Evolutionary conservation across 1,140 invertebrate genomes (phyloP), one percentile per base, ranked within the genome.

Genomic region (Nymphalis io): DNA sequence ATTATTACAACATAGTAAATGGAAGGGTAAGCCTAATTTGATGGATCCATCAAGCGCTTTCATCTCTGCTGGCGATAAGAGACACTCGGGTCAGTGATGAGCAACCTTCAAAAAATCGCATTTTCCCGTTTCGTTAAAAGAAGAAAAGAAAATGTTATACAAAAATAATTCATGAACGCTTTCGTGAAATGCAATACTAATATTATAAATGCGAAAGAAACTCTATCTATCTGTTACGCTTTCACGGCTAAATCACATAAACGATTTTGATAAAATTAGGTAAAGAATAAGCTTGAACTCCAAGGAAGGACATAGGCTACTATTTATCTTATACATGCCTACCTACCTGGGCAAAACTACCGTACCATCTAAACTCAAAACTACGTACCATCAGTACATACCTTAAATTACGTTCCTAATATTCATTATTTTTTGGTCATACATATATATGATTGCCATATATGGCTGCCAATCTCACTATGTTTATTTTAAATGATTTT

Each of bases 1-100:
- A 8, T 33, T 33, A 33, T 16, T 46, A n/a, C 16, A 13, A 16
- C 6, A n/a, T n/a, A n/a, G 6, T 46, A n/a, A 46, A 46, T 46
- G 15, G n/a, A 18, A 16, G 13, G 40, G 58, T 33, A 18, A n/a
- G 18, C 62, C 51, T 65, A 65, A 57, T 65, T 65, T 65, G 62
- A 65, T 57, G 38, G 39, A 65, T 15, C 62, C 39, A n/a, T 65
- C 62, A 65, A 65, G 51, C 13, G 33, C 4, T 53, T 42, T 63
- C 51, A 63, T 63, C 44, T 46, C 21, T 13, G 58, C n/a, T 10
- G 27, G 20, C 38, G 53, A 57, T 57, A 65, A 65, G 21, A 57
- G 57, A 65, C 62, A 65, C 51, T 57, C 62, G 33, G 53, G 27
- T 20, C 51, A 55, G 62, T 57, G 51, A 65, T 55, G 33, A 55